A percentile compares a stretch with the other conserved stretches of the same genome.
These are phyloP conservation scores for Diploptera punctata DNA, from an alignment of 2,888 invertebrate species.

Conservation along the genomic window DNA sequence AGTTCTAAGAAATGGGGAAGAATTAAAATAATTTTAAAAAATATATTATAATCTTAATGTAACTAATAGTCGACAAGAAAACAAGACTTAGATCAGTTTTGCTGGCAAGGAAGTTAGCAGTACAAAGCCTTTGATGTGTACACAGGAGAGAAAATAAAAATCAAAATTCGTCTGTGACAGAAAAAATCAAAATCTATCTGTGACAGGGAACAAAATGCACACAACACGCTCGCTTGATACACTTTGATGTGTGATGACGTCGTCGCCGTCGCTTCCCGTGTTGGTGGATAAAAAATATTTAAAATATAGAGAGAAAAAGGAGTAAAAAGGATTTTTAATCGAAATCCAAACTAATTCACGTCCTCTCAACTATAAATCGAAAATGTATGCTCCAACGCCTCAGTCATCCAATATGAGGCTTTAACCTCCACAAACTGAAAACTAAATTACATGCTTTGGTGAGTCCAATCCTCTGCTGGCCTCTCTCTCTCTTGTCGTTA, in stretches of 20 bases:
- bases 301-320: conserved; percentile 18
- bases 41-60: not conserved
- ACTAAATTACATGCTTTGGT: not conserved
- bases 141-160: conserved; percentile 29
- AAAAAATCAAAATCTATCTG: conserved; percentile 32
- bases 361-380: conserved; percentile 24
- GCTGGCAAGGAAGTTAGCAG: conserved; percentile 16
- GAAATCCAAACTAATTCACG: conserved; percentile 27
- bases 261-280: conserved; percentile 3
- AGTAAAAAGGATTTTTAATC: conserved; percentile 30
- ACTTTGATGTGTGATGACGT: conserved; percentile 27
- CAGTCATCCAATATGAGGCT: not conserved
- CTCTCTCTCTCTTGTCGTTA: no score
- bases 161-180: conserved; percentile 32
- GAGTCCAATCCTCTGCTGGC: no score
- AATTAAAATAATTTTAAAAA: not conserved
- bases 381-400: conserved; percentile 18
- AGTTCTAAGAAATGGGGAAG: not conserved
- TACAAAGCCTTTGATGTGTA: conserved; percentile 35
- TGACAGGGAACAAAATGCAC: conserved; percentile 18
- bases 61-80: not conserved
- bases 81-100: conserved; percentile 7
- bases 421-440: not conserved
- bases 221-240: conserved; percentile 11
- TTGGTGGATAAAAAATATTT: conserved; percentile 1